Conservation (phyloP, 2,888 invertebrate genomes). For the Hirtodrosophila cameraria region DNA sequence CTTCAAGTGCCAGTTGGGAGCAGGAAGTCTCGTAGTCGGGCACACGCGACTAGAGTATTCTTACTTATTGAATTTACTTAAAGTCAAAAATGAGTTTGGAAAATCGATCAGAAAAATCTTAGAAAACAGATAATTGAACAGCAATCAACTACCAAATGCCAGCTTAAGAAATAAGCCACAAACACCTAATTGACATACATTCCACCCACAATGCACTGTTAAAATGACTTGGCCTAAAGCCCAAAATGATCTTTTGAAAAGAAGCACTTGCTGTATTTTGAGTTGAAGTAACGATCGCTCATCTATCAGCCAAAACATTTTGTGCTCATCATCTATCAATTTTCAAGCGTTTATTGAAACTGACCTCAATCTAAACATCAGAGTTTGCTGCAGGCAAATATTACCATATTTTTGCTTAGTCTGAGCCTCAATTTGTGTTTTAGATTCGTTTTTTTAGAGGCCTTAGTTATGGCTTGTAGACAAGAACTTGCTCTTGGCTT, state of each 20-base stretch:
- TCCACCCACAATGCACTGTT: slow-evolving; percentile 22
- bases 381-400: slow-evolving; percentile 15
- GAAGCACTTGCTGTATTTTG: slow-evolving; percentile 8
- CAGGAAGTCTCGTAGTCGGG: too few species aligned
- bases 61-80: too few species aligned
- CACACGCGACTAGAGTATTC: too few species aligned
- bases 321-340: slow-evolving; percentile 16
- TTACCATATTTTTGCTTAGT: neutral
- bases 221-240: slow-evolving; percentile 5
- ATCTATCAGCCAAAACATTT: slow-evolving; percentile 20
- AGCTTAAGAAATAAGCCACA: neutral
- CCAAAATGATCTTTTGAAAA: slow-evolving; percentile 17
- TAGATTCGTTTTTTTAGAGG: slow-evolving; percentile 14
- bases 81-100: too few species aligned
- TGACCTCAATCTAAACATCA: slow-evolving; percentile 40
- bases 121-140: too few species aligned
- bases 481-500: slow-evolving; percentile 9
- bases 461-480: neutral
- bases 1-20: too few species aligned
- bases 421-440: slow-evolving; percentile 27
- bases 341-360: slow-evolving; percentile 5
- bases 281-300: slow-evolving; percentile 21
- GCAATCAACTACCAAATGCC: too few species aligned
- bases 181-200: slow-evolving; percentile 41
- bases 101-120: too few species aligned